Base-by-base conservation (phyloP, 2,797 vertebrate species). In the Furcifer pardalis region DNA sequence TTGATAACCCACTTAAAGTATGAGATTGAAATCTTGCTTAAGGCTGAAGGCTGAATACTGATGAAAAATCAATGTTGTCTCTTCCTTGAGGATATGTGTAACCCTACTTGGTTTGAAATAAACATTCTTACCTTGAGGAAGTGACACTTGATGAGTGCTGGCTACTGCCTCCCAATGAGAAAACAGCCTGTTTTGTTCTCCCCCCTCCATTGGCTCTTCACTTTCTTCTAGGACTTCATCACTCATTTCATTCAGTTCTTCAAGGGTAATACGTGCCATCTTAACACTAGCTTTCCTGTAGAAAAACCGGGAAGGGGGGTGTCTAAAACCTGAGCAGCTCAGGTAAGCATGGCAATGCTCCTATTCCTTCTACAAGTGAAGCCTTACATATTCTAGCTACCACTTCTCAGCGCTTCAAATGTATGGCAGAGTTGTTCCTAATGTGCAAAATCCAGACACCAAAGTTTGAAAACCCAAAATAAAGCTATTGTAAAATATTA, bases 221-320 rank as follows among this genome's bases (percentile, higher is more conserved):
- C 86, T 93, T 19, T 95, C 95, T 0, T 95, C 94, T 85, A 93
- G 74, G 85, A 94, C 91, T 73, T 96, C 96, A 0, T 97, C 96
- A 1, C 96, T 96, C 91, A 97, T 85, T 59, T 89, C 94, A 0
- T 96, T 96, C 0, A 97, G 95, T 82, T 97, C 97, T 76, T 97
- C 97, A 44, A 97, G 90, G 23, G 96, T 97, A 87, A 97, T 97
- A 52, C 97, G 94, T 79, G 96, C 97, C 97, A 98, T 97, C 15
- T 40, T 12, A 56, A 63, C 27, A 56, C 44, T 9, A 25, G 27
- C 35, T 44, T 40, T 77, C 65, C 80, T 85, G 69, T 1, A 69
- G 17, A 82, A 52, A 68, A 12, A 84, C 46, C 40, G 44, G n/a
- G 9, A 27, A 9, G 9, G 73, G 4, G 63, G 35, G 23, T 49